Evolutionary conservation across 2,888 invertebrate species (phyloP).

Genomic region (Aquatica leii): DNA sequence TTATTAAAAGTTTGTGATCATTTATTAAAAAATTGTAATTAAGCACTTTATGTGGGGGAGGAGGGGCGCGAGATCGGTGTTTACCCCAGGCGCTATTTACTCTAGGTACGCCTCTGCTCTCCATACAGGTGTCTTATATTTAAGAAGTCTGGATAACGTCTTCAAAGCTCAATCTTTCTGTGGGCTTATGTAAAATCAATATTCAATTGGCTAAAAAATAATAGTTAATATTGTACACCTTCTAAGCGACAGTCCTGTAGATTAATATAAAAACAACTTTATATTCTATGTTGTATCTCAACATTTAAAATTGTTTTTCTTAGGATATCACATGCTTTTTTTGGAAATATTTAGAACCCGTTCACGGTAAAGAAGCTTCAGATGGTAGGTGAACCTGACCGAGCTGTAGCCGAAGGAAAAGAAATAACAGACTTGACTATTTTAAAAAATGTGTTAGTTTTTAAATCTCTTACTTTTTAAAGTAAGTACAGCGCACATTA

Average conservation of each 20-base stretch:
- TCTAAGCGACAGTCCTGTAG: background rate
- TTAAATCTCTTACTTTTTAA: background rate
- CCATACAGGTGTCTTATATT: no score
- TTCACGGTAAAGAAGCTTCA: background rate
- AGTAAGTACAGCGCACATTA: background rate
- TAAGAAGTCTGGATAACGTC: no score
- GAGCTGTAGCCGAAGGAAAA: background rate
- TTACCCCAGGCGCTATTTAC: no score
- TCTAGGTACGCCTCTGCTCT: no score
- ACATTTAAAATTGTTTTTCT: background rate
- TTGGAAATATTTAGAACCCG: background rate
- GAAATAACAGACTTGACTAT: background rate
- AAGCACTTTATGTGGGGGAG: no score
- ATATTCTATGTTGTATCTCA: no score
- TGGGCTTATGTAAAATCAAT: background rate
- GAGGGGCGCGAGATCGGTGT: no score
- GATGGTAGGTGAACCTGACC: background rate
- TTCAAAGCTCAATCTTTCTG: no score
- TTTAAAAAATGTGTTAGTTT: background rate
- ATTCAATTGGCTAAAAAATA: background rate
- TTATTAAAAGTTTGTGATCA: no score
- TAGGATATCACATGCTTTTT: background rate
- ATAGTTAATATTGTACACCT: background rate
- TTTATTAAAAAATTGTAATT: no score
- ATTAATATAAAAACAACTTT: no score